Evolutionary conservation across 2,113 vertebrate species (phyloP).

Genomic region (Labeo rohita): DNA sequence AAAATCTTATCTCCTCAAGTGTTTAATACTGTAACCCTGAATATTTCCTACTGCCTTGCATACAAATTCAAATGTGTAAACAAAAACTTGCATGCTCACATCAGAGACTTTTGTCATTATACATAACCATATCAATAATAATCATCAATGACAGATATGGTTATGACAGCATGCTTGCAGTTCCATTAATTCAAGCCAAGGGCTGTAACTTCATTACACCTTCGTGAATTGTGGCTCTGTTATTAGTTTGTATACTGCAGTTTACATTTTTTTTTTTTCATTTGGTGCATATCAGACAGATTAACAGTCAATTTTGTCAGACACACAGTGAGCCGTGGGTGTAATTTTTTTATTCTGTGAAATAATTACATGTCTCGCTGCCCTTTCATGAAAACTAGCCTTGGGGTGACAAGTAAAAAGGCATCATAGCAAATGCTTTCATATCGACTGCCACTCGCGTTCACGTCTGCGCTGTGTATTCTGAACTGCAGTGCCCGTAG

Average conservation of each 20-base stretch:
- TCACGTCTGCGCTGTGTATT: conserved; percentile 5
- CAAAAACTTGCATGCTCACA: neutral
- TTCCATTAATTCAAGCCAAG: neutral
- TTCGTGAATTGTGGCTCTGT: neutral
- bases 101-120: neutral
- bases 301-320: conserved; percentile 11
- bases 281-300: neutral
- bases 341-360: conserved; percentile 13
- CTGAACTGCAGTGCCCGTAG: neutral
- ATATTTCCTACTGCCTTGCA: too few species aligned
- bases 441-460: conserved; percentile 23
- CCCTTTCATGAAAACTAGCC: conserved; percentile 33
- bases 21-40: too few species aligned
- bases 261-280: neutral
- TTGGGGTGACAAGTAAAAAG: conserved; percentile 33
- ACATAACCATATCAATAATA: neutral
- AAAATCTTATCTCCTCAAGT: too few species aligned
- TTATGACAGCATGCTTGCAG: neutral
- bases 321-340: neutral
- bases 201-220: neutral
- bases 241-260: neutral
- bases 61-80: neutral
- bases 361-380: conserved; percentile 38
- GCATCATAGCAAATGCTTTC: conserved; percentile 38
- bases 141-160: neutral